Evolutionary conservation across 2,797 vertebrate genomes (phyloP).

Genomic region (Pseudopleuronectes americanus): DNA sequence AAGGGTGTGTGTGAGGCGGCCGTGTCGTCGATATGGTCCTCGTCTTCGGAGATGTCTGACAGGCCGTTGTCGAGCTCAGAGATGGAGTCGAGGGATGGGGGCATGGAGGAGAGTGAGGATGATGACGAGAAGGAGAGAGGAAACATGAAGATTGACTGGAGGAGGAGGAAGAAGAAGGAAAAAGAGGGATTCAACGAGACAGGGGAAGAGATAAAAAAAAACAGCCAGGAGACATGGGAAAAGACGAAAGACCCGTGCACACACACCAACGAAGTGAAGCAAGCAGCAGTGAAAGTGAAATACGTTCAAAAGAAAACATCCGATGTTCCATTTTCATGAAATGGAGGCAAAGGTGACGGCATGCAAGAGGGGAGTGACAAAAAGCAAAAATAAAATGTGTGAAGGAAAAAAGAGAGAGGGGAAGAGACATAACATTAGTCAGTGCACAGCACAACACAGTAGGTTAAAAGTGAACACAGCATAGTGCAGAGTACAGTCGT

Average conservation of each 20-base stretch:
- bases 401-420: slow-evolving; percentile 69
- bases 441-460: slow-evolving; percentile 65
- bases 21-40: slow-evolving; percentile 62
- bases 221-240: background rate
- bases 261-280: slow-evolving; percentile 24
- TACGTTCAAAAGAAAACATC: slow-evolving; percentile 22
- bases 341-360: slow-evolving; percentile 37
- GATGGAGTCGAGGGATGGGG: slow-evolving; percentile 85
- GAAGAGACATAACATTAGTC: slow-evolving; percentile 78
- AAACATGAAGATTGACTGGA: slow-evolving; percentile 85
- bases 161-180: slow-evolving; percentile 10
- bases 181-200: background rate
- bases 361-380: slow-evolving; percentile 44
- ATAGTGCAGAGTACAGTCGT: slow-evolving; percentile 58
- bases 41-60: slow-evolving; percentile 94
- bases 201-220: background rate
- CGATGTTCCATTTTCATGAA: slow-evolving; percentile 46
- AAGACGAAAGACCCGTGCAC: slow-evolving; percentile 1
- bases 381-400: slow-evolving; percentile 34
- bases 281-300: slow-evolving; percentile 42
- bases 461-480: slow-evolving; percentile 70
- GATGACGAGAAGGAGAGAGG: slow-evolving; percentile 85
- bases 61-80: slow-evolving; percentile 88
- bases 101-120: slow-evolving; percentile 83
- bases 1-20: slow-evolving; percentile 18